Percentiles rank a stretch among this genome's conserved stretches.
Evolutionary conservation across 1,140 invertebrate species (phyloP).

Genomic region (Zaprionus tsacasi): DNA sequence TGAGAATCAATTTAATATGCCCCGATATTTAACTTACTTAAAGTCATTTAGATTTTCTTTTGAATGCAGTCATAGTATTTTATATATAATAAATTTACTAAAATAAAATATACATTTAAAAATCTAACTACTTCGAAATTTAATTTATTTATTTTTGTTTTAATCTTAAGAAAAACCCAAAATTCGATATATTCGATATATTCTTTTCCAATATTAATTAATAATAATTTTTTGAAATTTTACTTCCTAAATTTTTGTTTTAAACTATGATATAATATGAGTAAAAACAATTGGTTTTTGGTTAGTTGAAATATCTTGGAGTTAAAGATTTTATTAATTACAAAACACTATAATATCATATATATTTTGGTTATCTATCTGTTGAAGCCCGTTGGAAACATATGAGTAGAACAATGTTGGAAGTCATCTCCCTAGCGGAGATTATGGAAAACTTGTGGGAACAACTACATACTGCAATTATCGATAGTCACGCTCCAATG

Average conservation of each 20-base stretch:
- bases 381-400: slow-evolving; percentile 28
- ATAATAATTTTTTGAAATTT: no score
- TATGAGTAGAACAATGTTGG: slow-evolving; percentile 34
- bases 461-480: slow-evolving; percentile 28
- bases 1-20: neutral
- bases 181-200: no score
- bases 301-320: slow-evolving; percentile 12
- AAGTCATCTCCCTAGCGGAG: slow-evolving; percentile 35
- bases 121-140: no score
- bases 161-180: no score
- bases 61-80: neutral
- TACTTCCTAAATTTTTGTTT: no score
- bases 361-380: slow-evolving; percentile 27
- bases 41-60: neutral
- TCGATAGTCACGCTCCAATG: slow-evolving; percentile 42
- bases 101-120: neutral
- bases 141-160: no score
- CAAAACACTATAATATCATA: slow-evolving; percentile 33
- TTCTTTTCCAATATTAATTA: no score
- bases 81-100: neutral
- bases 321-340: slow-evolving; percentile 24
- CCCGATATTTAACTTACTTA: neutral
- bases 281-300: neutral
- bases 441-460: slow-evolving; percentile 33
- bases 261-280: neutral